Evolutionary conservation across 2,797 vertebrate genomes (phyloP).

Genomic region (Poeciliopsis gracilis): DNA sequence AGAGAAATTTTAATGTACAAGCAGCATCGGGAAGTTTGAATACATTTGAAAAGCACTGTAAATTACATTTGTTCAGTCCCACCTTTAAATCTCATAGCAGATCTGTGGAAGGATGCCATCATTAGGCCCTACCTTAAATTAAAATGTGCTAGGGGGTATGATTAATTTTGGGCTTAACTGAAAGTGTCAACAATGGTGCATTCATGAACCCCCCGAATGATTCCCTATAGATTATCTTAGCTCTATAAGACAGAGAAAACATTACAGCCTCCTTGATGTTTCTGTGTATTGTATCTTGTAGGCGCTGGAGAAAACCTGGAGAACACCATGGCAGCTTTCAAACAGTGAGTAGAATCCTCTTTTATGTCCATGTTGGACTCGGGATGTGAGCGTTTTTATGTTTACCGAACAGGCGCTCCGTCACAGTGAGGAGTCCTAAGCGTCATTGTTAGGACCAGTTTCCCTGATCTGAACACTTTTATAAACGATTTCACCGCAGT

Average conservation of each 20-base stretch:
- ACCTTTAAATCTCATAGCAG: neutral
- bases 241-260: neutral
- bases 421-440: neutral
- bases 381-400: neutral
- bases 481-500: neutral
- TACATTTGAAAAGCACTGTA: neutral
- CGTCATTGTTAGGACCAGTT: neutral
- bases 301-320: slow-evolving; percentile 98
- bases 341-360: slow-evolving; percentile 86
- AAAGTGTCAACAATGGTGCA: too few relatives aligned
- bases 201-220: neutral
- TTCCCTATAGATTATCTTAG: neutral
- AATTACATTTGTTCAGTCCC: neutral
- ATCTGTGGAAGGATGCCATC: neutral
- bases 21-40: neutral
- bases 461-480: neutral
- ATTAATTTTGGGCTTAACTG: neutral
- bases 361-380: neutral
- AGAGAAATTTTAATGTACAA: neutral
- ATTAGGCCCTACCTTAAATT: neutral
- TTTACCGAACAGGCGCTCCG: neutral
- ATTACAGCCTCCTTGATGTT: neutral
- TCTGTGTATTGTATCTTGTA: slow-evolving; percentile 60
- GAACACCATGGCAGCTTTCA: slow-evolving; percentile 97
- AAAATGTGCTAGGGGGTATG: neutral